Conservation (phyloP, 2,113 vertebrate species). For the Myrmecophaga tridactyla region DNA sequence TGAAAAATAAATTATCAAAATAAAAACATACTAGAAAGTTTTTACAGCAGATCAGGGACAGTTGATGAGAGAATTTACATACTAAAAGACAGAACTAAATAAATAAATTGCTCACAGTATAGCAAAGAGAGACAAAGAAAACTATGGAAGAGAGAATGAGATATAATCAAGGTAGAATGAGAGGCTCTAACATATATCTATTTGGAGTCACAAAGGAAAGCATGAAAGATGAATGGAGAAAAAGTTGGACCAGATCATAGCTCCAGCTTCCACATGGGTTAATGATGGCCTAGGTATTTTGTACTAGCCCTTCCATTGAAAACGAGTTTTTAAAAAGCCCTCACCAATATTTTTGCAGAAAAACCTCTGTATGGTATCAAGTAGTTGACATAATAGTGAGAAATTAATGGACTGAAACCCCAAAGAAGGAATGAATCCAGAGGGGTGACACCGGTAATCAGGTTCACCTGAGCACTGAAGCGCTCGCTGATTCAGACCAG, state of each 20-base stretch:
- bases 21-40: not conserved
- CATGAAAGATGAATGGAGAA: not conserved
- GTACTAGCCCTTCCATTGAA: not conserved
- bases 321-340: not conserved
- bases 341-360: not conserved
- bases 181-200: not conserved
- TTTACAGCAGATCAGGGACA: not conserved
- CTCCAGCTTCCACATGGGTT: not conserved
- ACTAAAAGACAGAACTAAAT: not conserved
- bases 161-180: not conserved
- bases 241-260: not conserved
- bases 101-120: not conserved
- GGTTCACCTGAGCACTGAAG: not conserved
- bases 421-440: not conserved
- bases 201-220: not conserved
- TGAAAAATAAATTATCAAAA: not conserved
- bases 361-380: not conserved
- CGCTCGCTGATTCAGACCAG: not conserved
- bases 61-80: not conserved
- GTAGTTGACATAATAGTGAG: not conserved
- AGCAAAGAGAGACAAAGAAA: not conserved
- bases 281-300: not conserved
- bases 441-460: not conserved
- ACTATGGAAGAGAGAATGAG: not conserved
- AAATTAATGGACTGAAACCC: not conserved